Conservation (phyloP, 2,113 vertebrate genomes). For the Monopterus albus region DNA sequence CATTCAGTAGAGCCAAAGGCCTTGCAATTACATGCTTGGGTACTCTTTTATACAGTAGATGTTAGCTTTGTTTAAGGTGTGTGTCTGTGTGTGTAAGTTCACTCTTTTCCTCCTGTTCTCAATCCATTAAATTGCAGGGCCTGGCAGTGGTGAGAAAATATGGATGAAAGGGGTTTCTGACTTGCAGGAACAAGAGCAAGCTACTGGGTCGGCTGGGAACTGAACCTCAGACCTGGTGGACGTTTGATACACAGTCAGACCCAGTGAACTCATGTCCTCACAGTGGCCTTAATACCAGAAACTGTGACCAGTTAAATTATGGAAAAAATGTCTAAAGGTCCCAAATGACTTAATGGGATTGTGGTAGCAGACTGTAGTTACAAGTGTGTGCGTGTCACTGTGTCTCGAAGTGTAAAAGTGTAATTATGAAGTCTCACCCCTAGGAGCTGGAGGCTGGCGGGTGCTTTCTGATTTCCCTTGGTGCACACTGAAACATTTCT, state of each 20-base stretch:
- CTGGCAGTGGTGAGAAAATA: slow-evolving; percentile 52
- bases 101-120: slow-evolving; percentile 36
- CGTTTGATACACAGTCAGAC: slow-evolving; percentile 38
- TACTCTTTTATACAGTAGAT: slow-evolving; percentile 73
- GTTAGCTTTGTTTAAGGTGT: slow-evolving; percentile 45
- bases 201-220: slow-evolving; percentile 54
- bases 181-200: slow-evolving; percentile 35
- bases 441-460: slow-evolving; percentile 59
- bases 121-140: slow-evolving; percentile 55
- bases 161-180: slow-evolving; percentile 60
- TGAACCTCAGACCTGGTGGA: slow-evolving; percentile 60
- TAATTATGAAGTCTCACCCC: slow-evolving; percentile 76
- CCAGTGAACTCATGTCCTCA: slow-evolving; percentile 56
- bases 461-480: slow-evolving; percentile 78
- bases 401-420: slow-evolving; percentile 64
- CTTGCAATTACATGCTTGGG: slow-evolving; percentile 73
- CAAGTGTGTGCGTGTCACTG: slow-evolving; percentile 40
- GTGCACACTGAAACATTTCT: slow-evolving; percentile 62
- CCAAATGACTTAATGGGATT: slow-evolving; percentile 73
- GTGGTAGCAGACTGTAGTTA: slow-evolving; percentile 73
- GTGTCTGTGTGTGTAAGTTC: slow-evolving; percentile 21
- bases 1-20: slow-evolving; percentile 60
- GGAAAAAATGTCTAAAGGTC: slow-evolving; percentile 76
- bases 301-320: slow-evolving; percentile 73
- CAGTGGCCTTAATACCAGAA: slow-evolving; percentile 58